A percentile compares a stretch with the other conserved stretches of the same genome.
Conservation (phyloP, 2,113 vertebrate species). For the Bufo bufo region DNA sequence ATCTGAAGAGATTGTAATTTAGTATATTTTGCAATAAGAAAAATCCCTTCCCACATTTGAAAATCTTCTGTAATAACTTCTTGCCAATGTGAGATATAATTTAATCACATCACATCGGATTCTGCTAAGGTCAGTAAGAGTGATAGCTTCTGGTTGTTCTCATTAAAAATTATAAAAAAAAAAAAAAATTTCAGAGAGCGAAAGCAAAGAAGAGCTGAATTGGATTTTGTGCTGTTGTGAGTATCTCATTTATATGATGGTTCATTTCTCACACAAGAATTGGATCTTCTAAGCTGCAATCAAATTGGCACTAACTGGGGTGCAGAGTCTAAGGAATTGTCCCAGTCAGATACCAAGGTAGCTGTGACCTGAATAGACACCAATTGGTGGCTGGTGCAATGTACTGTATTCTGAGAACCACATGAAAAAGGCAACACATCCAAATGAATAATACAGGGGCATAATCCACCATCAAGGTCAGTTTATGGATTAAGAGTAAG, state of each 20-base stretch:
- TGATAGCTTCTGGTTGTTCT: conserved; percentile 52
- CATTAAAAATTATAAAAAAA: conserved; percentile 46
- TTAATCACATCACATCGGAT: conserved; percentile 56
- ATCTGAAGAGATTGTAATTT: conserved; percentile 58
- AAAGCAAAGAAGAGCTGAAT: conserved; percentile 34
- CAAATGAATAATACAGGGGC: too few species aligned
- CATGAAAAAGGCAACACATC: too few species aligned
- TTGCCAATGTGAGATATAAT: conserved; percentile 57
- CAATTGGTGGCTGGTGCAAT: too few species aligned
- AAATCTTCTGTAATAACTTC: conserved; percentile 59
- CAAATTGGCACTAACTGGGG: background rate
- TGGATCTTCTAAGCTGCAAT: background rate
- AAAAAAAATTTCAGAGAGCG: background rate
- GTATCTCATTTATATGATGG: background rate
- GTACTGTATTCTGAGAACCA: too few species aligned
- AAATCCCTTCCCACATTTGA: conserved; percentile 55
- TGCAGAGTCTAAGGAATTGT: too few species aligned
- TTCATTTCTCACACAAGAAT: background rate
- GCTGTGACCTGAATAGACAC: too few species aligned
- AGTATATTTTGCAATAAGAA: conserved; percentile 58
- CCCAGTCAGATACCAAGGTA: too few species aligned
- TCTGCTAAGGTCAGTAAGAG: conserved; percentile 56
- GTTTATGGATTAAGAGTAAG: too few species aligned
- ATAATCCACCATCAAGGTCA: too few species aligned
- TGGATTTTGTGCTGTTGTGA: conserved; percentile 11